Evolutionary conservation across 2,888 invertebrate species (phyloP), one percentile per base, ranked within the genome.

Genomic region (Oeneis ivallda): DNA sequence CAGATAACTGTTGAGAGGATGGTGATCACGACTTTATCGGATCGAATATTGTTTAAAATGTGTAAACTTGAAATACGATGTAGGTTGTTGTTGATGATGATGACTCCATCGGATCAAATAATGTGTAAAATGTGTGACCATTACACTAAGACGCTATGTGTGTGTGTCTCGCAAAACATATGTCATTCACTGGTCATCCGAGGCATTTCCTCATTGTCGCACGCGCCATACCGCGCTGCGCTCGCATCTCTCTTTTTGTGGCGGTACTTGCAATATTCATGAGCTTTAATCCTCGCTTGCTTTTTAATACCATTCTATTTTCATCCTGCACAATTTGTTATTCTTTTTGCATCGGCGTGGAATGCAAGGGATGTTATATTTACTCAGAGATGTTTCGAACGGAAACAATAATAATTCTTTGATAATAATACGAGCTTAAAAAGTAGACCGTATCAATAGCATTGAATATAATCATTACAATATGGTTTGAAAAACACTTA

Each of bases 141-240:
- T 26, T 26, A 26, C 26, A 26, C 26, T 26, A n/a, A n/a, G n/a
- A n/a, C n/a, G n/a, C n/a, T 47, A 9, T 10, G 45, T 47, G 17
- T 57, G 39, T 50, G 52, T 39, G 26, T 47, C 32, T 58, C 34
- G 60, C 49, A 60, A 39, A 66, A 59, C 65, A 67, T 58, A 62
- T 64, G 80, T 77, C 76, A 75, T 74, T 74, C 67, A 66, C 65
- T 73, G 75, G 78, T 77, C 77, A 84, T 83, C 77, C 78, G 71
- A 76, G 75, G 84, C 78, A 85, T 85, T 85, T 85, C 85, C 84
- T 83, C 79, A 82, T 79, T 76, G 79, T 74, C 78, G 81, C 84
- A 80, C 80, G 81, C 80, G 83, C 77, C 72, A 69, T 72, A 59
- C 63, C 64, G 59, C 67, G 68, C 62, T 66, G 50, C 50, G 58